These are phyloP conservation scores for Apis florea DNA, from an alignment of 1,140 invertebrate species.

Conservation along the genomic window DNA sequence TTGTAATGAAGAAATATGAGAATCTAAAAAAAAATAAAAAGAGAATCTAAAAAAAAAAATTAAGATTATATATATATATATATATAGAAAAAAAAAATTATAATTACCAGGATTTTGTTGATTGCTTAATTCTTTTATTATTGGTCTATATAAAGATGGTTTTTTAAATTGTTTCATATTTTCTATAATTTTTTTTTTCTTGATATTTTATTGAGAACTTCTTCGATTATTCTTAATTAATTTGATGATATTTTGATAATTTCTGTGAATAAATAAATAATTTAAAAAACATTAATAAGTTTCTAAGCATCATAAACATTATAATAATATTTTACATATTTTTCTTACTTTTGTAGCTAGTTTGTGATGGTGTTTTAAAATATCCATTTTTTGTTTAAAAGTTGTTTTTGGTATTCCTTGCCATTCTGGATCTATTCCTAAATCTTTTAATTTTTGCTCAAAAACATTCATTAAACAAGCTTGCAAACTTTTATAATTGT, in stretches of 20 bases:
- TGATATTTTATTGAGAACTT: conserved; percentile 76
- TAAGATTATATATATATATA: neutral
- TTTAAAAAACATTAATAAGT: neutral
- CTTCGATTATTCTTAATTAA: conserved; percentile 79
- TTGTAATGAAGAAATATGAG: conserved; percentile 6
- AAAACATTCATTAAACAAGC: conserved; percentile 55
- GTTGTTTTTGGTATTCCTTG: conserved; percentile 78
- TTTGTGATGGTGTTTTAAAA: conserved; percentile 80
- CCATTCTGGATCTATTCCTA: conserved; percentile 82
- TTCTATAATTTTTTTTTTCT: conserved; percentile 57
- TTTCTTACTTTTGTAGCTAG: conserved; percentile 79
- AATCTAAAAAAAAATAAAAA: conserved; percentile 39
- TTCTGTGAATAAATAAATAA: conserved; percentile 76
- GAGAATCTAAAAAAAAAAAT: too few species aligned
- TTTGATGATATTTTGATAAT: conserved; percentile 78
- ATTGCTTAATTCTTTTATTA: conserved; percentile 80
- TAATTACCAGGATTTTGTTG: conserved; percentile 72
- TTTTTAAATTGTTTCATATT: conserved; percentile 65
- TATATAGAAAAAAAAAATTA: neutral
- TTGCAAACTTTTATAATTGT: neutral
- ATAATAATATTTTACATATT: conserved; percentile 13
- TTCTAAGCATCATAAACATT: too few species aligned
- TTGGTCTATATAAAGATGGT: conserved; percentile 73
- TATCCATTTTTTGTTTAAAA: conserved; percentile 80
- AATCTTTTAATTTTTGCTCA: conserved; percentile 75